Evolutionary conservation across 1,140 invertebrate species (phyloP).

Genomic region (Zaprionus nigranus): DNA sequence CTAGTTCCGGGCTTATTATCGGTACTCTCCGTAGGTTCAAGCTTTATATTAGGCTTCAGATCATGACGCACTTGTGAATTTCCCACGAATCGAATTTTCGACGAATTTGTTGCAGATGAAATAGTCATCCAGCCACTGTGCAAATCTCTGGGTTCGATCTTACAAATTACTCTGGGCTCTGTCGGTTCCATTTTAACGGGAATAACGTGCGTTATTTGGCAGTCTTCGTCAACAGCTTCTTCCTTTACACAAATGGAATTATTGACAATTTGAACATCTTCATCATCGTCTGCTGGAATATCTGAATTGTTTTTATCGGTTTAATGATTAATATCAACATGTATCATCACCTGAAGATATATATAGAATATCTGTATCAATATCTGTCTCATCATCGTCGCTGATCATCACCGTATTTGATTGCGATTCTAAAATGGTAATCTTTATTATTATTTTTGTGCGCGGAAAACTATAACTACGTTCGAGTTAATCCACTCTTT

Average conservation of each 20-base stretch:
- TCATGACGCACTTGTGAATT: neutral
- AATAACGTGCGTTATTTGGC: neutral
- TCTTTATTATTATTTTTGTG: neutral
- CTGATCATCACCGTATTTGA: neutral
- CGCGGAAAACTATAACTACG: too few species aligned
- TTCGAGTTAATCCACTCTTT: neutral
- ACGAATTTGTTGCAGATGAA: neutral
- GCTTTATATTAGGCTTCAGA: neutral
- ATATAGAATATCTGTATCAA: neutral
- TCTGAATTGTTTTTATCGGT: neutral
- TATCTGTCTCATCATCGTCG: neutral
- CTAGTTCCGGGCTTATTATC: neutral
- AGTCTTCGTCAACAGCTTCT: neutral
- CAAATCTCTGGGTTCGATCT: neutral
- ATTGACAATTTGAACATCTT: too few species aligned
- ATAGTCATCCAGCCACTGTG: neutral
- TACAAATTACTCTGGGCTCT: neutral
- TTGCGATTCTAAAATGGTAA: neutral
- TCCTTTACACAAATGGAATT: neutral
- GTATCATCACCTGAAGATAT: neutral
- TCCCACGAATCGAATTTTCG: neutral
- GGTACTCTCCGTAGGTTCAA: neutral
- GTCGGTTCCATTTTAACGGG: neutral
- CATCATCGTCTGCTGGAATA: neutral
- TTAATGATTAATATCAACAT: neutral